Base-by-base conservation (phyloP, 2,888 invertebrate species). In the Teleogryllus oceanicus region DNA sequence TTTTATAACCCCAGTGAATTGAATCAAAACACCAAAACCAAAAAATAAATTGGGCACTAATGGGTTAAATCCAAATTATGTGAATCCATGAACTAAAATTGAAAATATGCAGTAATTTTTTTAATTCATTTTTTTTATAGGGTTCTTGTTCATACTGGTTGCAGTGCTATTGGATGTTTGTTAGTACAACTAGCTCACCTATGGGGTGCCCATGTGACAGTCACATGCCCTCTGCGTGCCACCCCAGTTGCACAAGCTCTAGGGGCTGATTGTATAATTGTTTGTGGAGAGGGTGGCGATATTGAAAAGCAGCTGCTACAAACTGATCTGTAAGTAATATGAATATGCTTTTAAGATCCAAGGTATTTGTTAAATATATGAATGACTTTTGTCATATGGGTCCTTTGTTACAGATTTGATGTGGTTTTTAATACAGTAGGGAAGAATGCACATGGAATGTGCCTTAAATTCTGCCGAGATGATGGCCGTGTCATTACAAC, bases 91-190 rank as follows among this genome's bases (percentile, higher is more conserved):
- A 37, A 37, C 37, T 37, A 37, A 37, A 8, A 37, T 37, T 24
- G 8, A 37, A 37, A 37, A 37, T 37, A 8, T 37, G 8, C 37
- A 37, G 5, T 37, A 5, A 8, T 37, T 37, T 37, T 37, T 37
- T 37, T 8, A 8, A 37, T 37, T 37, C 37, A 24, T 37, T 37
- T 37, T 77, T 77, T n/a, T 80, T 77, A 13, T 84, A 91, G 91
- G 83, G 85, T 91, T 81, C 86, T 91, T 79, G 86, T 92, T 77
- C 89, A 89, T 83, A 90, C 89, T 77, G 91, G 90, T 78, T 90
- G 89, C 83, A 89, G 90, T 37, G 89, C 91, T 13, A 89, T 90
- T 11, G 91, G 91, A 74, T 90, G 90, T 84, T 88, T 91, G 78
- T 86, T 91, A 76, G 88, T 89, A 76, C 92, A 92, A 86, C 84